Conservation (phyloP, 2,113 vertebrate genomes). For the Philantomba maxwellii region DNA sequence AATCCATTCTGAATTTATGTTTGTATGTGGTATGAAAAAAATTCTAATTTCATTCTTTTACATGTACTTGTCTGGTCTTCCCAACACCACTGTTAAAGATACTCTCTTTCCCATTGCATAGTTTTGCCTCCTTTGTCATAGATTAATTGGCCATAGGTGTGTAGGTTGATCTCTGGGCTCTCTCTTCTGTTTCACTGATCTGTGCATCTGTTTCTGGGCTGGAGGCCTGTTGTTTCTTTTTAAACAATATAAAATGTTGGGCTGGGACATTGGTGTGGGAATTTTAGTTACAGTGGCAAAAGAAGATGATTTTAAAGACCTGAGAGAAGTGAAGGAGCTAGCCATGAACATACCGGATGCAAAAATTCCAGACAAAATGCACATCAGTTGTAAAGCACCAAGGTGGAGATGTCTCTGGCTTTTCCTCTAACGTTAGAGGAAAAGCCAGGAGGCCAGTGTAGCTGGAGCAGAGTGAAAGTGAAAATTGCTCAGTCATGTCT, state of each 20-base stretch:
- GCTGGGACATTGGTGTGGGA: not conserved
- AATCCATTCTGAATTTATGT: not conserved
- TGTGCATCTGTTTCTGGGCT: not conserved
- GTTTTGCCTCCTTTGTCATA: not conserved
- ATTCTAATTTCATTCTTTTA: not conserved
- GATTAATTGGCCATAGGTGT: not conserved
- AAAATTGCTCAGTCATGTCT: not conserved
- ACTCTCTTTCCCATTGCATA: not conserved
- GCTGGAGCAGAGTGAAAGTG: not conserved
- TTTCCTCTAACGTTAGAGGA: rapidly evolving
- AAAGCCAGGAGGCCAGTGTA: not conserved
- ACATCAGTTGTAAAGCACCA: not conserved
- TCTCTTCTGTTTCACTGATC: not conserved
- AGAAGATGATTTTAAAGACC: not conserved
- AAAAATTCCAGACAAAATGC: not conserved
- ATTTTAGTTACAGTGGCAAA: not conserved
- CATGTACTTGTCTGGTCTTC: not conserved
- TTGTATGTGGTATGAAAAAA: not conserved
- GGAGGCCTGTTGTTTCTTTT: not conserved
- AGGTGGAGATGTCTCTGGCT: not conserved
- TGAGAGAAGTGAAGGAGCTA: not conserved
- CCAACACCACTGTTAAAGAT: not conserved
- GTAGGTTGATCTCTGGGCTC: not conserved
- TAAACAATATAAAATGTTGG: not conserved
- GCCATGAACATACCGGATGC: rapidly evolving